These are phyloP conservation scores for Tetramorium parvispinum DNA, from an alignment of 1,140 invertebrate species.

Conservation along the genomic window DNA sequence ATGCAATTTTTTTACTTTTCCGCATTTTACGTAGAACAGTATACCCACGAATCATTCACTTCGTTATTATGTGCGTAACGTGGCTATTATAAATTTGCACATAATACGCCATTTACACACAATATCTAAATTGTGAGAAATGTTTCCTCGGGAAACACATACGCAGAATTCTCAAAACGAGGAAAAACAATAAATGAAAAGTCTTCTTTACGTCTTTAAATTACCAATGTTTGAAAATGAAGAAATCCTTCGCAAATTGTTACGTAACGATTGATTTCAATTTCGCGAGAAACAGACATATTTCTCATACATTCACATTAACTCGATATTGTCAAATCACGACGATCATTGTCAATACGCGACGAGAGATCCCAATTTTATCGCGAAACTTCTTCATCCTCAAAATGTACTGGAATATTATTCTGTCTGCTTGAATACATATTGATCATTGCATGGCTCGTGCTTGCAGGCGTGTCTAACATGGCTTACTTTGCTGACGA, in stretches of 20 bases:
- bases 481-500: slow-evolving; percentile 86
- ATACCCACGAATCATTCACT: background rate
- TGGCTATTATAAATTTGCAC: slow-evolving; percentile 3
- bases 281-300: slow-evolving; percentile 36
- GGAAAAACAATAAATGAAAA: background rate
- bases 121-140: background rate
- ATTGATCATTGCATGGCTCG: slow-evolving; percentile 85
- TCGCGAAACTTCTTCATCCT: slow-evolving; percentile 1
- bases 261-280: slow-evolving; percentile 8
- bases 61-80: background rate
- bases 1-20: background rate
- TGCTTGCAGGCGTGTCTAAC: slow-evolving; percentile 86
- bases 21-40: slow-evolving; percentile 8
- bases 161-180: background rate
- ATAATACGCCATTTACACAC: slow-evolving; percentile 14
- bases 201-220: background rate
- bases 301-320: background rate
- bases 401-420: slow-evolving; percentile 75
- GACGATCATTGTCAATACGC: no score
- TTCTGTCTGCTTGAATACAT: slow-evolving; percentile 77
- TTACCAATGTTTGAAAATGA: background rate
- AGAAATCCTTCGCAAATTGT: background rate
- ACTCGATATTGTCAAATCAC: slow-evolving; percentile 11
- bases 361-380: slow-evolving; percentile 60
- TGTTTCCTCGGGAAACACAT: background rate